phyloP scores from a whole-genome alignment of 1,140 invertebrate genomes.

The Atta cephalotes region DNA sequence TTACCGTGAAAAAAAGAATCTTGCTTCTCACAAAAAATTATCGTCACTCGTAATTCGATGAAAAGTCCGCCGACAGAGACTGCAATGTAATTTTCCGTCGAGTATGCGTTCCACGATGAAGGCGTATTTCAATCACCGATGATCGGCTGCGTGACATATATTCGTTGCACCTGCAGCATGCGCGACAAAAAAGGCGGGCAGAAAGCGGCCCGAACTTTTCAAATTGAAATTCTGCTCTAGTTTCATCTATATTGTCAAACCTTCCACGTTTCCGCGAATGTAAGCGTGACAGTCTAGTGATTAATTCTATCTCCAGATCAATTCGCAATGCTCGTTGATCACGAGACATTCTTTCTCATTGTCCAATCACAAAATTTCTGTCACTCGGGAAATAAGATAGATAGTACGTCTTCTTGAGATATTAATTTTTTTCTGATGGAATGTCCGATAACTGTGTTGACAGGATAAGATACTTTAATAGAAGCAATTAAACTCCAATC shows the following conservation, averaged over 20 bases:
- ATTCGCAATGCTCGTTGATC: constrained; percentile 40
- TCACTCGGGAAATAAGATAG: constrained; percentile 34
- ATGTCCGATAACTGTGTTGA: not conserved
- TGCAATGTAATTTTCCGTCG: constrained; percentile 38
- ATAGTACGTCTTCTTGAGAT: not conserved
- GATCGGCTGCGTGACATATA: constrained; percentile 42
- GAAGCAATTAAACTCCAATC: not conserved
- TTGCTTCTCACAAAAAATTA: constrained; percentile 24
- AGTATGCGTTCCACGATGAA: constrained; percentile 4
- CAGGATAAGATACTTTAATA: not conserved
- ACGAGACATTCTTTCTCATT: constrained; percentile 35
- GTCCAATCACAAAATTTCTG: constrained; percentile 26
- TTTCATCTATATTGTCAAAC: constrained; percentile 26
- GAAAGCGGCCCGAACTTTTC: constrained; percentile 45
- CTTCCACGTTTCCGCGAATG: constrained; percentile 44
- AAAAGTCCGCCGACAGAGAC: not conserved
- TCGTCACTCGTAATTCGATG: constrained; percentile 31
- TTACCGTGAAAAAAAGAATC: not conserved
- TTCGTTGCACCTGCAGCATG: constrained; percentile 45
- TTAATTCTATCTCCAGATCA: constrained; percentile 57
- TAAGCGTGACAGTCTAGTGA: constrained; percentile 58
- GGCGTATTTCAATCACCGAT: constrained; percentile 54
- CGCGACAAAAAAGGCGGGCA: constrained; percentile 37
- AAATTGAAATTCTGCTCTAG: constrained; percentile 55
- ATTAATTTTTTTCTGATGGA: constrained; percentile 11